Conservation (phyloP, 2,888 invertebrate genomes). For the Eupithecia tripunctaria region DNA sequence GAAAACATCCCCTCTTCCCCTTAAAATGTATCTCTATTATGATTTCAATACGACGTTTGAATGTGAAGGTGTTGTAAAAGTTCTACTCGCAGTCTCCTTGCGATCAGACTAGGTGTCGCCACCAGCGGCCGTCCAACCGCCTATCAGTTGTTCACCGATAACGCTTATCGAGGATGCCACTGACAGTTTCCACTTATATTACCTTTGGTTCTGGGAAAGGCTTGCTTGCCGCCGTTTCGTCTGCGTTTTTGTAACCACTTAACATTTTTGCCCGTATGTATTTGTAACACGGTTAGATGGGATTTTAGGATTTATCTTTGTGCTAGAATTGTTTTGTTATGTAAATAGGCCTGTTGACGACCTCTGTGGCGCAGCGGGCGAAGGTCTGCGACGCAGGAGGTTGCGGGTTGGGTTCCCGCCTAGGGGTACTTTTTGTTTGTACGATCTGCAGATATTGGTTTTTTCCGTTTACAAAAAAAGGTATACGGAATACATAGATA, state of each 20-base stretch:
- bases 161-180: constrained; percentile 54
- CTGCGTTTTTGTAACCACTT: constrained; percentile 29
- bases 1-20: too few relatives aligned
- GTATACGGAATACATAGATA: too few relatives aligned
- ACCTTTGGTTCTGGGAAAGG: constrained; percentile 49
- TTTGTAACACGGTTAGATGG: constrained; percentile 19
- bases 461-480: too few relatives aligned
- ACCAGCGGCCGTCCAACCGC: constrained; percentile 54
- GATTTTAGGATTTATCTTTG: constrained; percentile 21
- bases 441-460: too few relatives aligned
- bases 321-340: neutral
- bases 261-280: constrained; percentile 18
- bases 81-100: neutral
- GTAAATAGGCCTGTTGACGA: neutral
- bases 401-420: too few relatives aligned
- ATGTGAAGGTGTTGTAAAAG: too few relatives aligned
- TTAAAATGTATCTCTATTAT: too few relatives aligned
- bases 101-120: constrained; percentile 68
- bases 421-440: too few relatives aligned
- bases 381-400: too few relatives aligned
- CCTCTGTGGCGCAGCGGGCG: too few relatives aligned
- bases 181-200: constrained; percentile 55
- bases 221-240: constrained; percentile 24
- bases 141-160: constrained; percentile 64
- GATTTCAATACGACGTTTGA: too few relatives aligned